Evolutionary conservation across 2,113 vertebrate species (phyloP).

Genomic region (Cettia cetti): DNA sequence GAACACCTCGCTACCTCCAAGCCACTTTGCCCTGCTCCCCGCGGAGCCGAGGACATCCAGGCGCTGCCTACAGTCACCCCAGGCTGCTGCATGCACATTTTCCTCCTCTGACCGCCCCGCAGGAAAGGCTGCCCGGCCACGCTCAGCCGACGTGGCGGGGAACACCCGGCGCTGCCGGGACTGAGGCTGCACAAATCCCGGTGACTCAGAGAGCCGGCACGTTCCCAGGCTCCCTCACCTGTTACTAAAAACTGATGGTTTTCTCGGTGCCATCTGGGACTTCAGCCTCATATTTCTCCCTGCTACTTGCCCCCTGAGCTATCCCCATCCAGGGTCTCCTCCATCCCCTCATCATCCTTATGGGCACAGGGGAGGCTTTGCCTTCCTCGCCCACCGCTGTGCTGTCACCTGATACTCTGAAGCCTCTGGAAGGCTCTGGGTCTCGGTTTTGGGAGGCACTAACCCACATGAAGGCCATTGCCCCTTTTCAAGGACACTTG

Average conservation of each 20-base stretch:
- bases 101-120: rapidly evolving
- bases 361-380: background rate
- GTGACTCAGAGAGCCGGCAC: background rate
- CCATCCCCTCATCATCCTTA: background rate
- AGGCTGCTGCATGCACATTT: background rate
- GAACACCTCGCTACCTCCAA: background rate
- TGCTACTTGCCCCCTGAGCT: background rate
- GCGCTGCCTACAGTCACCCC: background rate
- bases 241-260: background rate
- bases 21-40: background rate
- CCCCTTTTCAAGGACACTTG: background rate
- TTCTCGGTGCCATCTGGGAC: background rate
- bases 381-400: rapidly evolving
- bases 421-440: background rate
- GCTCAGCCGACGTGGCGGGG: rapidly evolving
- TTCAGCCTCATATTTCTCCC: background rate
- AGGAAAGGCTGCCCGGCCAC: background rate
- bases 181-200: background rate
- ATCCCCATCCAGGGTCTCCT: background rate
- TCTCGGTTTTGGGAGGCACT: background rate
- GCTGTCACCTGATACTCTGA: background rate
- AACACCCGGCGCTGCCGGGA: background rate
- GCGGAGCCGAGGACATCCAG: background rate
- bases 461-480: background rate
- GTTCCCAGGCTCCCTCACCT: background rate